Evolutionary conservation across 2,797 vertebrate genomes (phyloP), one percentile per base, ranked within the genome.

Genomic region (Cynopterus sphinx): DNA sequence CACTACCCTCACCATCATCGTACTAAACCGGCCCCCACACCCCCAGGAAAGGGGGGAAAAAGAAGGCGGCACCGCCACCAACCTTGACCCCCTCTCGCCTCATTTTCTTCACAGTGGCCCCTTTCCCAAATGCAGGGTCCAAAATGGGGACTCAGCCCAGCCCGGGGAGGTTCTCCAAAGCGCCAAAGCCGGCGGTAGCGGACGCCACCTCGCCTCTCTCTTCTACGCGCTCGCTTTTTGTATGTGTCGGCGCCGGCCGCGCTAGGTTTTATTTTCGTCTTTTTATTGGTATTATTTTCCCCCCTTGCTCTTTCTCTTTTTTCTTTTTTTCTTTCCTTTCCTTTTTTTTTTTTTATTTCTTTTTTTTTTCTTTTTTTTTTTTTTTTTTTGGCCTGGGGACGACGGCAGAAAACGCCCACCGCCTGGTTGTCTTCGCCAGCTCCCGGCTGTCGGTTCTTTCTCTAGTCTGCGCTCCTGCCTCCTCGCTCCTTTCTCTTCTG

Each of bases 11-110:
- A 81, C 90, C 95, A 91, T 33, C 90, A 79, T 53, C 94, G 26
- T 83, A 90, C 95, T 91, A 91, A 87, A 95, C 59, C 65, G 95
- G 97, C 96, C 97, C 96, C 95, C 95, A 87, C 96, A 61, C 75
- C 96, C 94, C 94, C 87, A 93, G 49, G 55, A 94, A 97, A 94
- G 84, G 51, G 28, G 9, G 17, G 1, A 1, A 2, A 33, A 36
- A 70, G 65, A 17, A 87, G 84, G 95, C 96, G 46, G 96, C 81
- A 81, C 93, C 71, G 39, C 84, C 87, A 84, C 71, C 91, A 93
- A 79, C 83, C 75, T 78, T 87, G 95, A 94, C 77, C 96, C 93
- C 65, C 90, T 91, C 82, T 90, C 39, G 89, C 82, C 70, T 96
- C 89, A 46, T 97, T 94, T 87, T 94, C 94, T 94, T 78, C 94